These are phyloP conservation scores for Cantharis rufa DNA, from an alignment of 2,888 invertebrate genomes.

Conservation along the genomic window DNA sequence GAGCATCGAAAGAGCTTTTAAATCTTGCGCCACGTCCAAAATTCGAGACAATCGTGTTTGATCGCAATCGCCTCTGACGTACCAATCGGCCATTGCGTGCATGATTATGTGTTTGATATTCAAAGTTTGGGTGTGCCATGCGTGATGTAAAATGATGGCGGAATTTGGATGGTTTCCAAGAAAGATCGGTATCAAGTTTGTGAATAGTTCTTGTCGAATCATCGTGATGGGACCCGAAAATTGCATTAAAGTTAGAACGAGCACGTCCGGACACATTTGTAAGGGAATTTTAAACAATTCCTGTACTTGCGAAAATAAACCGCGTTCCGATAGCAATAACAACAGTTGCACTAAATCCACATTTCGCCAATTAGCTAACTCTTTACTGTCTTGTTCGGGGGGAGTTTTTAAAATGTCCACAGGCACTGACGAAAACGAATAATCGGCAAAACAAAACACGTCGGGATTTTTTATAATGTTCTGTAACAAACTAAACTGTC, in stretches of 20 bases:
- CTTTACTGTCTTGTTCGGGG: conserved; percentile 94
- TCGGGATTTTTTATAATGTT: conserved; percentile 89
- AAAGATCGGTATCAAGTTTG: conserved; percentile 89
- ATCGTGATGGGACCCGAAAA: conserved; percentile 79
- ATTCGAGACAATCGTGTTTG: conserved; percentile 92
- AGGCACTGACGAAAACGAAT: conserved; percentile 83
- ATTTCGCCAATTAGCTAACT: conserved; percentile 91
- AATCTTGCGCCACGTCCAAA: conserved; percentile 94
- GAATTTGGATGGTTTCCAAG: conserved; percentile 95
- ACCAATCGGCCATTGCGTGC: conserved; percentile 98
- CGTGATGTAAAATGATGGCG: conserved; percentile 92
- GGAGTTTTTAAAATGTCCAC: conserved; percentile 90
- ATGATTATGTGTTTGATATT: conserved; percentile 83
- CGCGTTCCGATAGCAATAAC: conserved; percentile 84
- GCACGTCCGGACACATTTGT: conserved; percentile 92
- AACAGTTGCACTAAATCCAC: conserved; percentile 88
- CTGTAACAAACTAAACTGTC: conserved; percentile 86
- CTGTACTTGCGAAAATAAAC: conserved; percentile 74
- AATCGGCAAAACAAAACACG: conserved; percentile 92
- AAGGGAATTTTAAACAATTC: conserved; percentile 92
- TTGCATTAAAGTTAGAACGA: conserved; percentile 87
- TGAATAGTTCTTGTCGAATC: conserved; percentile 83
- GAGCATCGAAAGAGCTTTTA: conserved; percentile 87
- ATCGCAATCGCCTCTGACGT: conserved; percentile 88
- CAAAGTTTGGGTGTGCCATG: conserved; percentile 80